Evolutionary conservation across 2,113 vertebrate genomes (phyloP).

Genomic region (Oenanthe oenanthe): DNA sequence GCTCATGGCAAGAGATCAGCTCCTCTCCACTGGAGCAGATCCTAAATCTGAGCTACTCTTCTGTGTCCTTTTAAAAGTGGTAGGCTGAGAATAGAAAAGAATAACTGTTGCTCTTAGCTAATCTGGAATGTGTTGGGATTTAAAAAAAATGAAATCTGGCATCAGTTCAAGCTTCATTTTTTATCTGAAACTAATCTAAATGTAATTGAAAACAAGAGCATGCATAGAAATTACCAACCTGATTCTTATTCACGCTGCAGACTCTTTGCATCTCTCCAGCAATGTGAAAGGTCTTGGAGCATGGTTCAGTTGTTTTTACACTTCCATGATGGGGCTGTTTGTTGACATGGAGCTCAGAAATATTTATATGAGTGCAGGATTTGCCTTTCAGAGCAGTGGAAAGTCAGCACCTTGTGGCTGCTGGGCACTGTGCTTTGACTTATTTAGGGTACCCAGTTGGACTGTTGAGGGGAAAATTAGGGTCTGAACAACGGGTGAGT

Average conservation of each 20-base stretch:
- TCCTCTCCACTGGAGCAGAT: background rate
- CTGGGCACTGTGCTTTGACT: background rate
- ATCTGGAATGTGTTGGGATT: background rate
- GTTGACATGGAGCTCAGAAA: background rate
- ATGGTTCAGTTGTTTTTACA: conserved; percentile 1
- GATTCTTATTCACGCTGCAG: background rate
- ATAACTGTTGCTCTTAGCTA: background rate
- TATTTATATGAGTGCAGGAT: background rate
- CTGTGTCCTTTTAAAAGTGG: background rate
- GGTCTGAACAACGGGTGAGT: background rate
- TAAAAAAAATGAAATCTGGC: background rate
- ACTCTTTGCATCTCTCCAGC: background rate
- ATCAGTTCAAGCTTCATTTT: background rate
- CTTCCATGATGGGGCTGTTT: conserved; percentile 7
- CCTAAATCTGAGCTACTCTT: background rate
- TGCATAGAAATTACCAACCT: background rate
- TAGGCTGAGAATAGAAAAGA: conserved; percentile 4
- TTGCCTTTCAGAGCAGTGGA: conserved; percentile 18
- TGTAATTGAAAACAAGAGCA: background rate
- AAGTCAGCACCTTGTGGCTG: background rate
- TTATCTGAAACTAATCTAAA: conserved; percentile 7
- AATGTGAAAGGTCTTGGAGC: background rate
- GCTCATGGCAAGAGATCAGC: background rate
- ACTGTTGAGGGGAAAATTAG: background rate
- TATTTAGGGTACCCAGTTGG: background rate